Percentiles rank a stretch among this genome's conserved stretches.
Evolutionary conservation across 2,113 vertebrate genomes (phyloP).

Genomic region (Nesoenas mayeri): DNA sequence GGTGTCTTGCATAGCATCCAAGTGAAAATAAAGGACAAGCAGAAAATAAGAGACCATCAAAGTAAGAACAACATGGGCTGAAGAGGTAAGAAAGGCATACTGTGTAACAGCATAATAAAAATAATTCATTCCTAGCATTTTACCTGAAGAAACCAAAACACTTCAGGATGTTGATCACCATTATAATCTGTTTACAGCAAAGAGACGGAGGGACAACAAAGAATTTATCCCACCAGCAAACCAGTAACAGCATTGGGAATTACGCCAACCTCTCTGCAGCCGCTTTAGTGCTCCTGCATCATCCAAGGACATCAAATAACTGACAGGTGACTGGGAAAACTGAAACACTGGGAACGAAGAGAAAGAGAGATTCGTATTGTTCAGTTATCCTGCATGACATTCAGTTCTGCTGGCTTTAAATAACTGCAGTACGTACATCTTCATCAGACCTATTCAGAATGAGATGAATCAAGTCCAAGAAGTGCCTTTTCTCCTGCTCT

Average conservation of each 20-base stretch:
- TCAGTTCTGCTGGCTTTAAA: neutral
- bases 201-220: neutral
- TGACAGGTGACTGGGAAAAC: neutral
- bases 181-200: neutral
- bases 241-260: neutral
- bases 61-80: neutral
- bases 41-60: neutral
- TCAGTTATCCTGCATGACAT: neutral
- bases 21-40: neutral
- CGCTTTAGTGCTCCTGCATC: neutral
- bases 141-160: neutral
- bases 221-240: neutral
- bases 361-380: neutral
- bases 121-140: neutral
- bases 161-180: neutral
- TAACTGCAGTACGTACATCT: neutral
- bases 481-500: neutral
- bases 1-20: neutral
- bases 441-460: neutral
- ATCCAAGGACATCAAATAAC: neutral
- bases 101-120: neutral
- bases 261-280: neutral
- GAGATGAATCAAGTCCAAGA: neutral
- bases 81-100: neutral
- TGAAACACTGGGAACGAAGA: neutral